Evolutionary conservation across 2,888 invertebrate genomes (phyloP), one percentile per base, ranked within the genome.

Genomic region (Mimas tiliae): DNA sequence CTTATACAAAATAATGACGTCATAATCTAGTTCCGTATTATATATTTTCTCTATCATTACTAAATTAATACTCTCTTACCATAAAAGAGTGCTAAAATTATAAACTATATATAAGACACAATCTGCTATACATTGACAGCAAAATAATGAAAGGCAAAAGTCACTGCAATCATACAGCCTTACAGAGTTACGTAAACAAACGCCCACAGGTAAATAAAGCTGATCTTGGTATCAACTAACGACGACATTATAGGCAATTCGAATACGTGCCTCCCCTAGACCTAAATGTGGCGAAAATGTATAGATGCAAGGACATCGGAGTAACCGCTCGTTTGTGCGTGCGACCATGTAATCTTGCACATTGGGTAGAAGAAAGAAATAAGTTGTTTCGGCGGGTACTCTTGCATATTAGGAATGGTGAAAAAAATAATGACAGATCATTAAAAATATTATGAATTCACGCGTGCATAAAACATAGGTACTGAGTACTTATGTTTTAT

Each of bases 211-310:
- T 58, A 58, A n/a, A 58, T 58, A 58, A 58, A 42, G 42, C 58
- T 58, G 58, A 42, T 42, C 58, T 58, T 58, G 58, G 58, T 38
- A 58, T 42, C 42, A 58, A 58, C 58, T 58, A 58, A 58, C 58
- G 58, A 58, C 38, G 58, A 50, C 50, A 50, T 58, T 58, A 58
- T 58, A 58, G 42, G 58, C 58, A 42, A 58, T 42, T 42, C 38
- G 58, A 58, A 19, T 58, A 58, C 58, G 58, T 58, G 58, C 58
- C 58, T 58, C 19, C 58, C 58, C 58, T 42, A 58, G 58, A 58
- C 58, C 58, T 58, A 58, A 58, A 58, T 58, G 58, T 58, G 58
- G 58, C 58, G 58, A 58, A 58, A 58, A 58, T 58, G 58, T 58
- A 42, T 19, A 11, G 58, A 38, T 19, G 42, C 58, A 58, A 58